These are phyloP conservation scores for Ophioderma brevispina DNA, from an alignment of 35 echinoderm and acorn worm species.

Conservation along the genomic window DNA sequence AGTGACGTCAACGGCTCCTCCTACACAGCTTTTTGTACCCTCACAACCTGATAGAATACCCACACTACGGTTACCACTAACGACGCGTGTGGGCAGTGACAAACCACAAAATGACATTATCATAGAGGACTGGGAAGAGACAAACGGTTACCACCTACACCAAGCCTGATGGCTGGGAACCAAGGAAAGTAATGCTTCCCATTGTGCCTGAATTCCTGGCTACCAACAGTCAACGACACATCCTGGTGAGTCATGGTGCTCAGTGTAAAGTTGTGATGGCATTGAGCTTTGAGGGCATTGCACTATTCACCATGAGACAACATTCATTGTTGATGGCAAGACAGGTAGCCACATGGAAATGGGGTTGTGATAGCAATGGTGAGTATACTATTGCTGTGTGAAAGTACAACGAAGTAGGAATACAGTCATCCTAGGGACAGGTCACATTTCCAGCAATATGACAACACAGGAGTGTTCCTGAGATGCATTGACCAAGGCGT, in stretches of 20 bases:
- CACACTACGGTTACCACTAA: not conserved
- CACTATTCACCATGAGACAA: not conserved
- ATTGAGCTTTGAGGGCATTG: not conserved
- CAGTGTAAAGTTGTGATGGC: not conserved
- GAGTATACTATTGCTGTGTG: not conserved
- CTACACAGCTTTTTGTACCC: not conserved
- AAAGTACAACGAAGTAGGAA: not conserved
- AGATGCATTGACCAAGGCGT: not conserved
- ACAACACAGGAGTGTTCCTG: not conserved
- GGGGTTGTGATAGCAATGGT: not conserved
- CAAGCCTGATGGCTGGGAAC: not conserved
- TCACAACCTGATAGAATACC: not conserved
- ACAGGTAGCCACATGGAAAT: not conserved
- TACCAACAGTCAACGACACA: not conserved
- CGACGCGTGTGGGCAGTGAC: not conserved
- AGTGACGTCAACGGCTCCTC: not conserved
- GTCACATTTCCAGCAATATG: constrained; percentile 32
- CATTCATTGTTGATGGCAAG: not conserved
- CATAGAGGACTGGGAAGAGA: not conserved
- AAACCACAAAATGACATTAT: not conserved
- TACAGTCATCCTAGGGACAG: not conserved
- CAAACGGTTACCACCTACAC: not conserved
- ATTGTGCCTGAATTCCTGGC: not conserved
- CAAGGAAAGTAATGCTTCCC: not conserved
- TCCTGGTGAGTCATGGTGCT: not conserved